Evolutionary conservation across 2,888 invertebrate species (phyloP).

Genomic region (Rosalia funebris): DNA sequence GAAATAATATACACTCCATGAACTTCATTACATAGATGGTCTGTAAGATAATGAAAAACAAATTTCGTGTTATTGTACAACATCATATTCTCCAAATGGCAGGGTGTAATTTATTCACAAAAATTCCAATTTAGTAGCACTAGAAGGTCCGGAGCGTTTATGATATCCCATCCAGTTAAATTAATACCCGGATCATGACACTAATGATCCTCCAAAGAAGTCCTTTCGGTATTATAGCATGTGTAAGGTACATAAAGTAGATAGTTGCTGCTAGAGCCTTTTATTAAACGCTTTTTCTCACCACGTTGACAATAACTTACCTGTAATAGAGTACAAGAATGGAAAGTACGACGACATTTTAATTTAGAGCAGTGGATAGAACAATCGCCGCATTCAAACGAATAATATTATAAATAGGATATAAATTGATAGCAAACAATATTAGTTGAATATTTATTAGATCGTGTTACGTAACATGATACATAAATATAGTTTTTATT

Average conservation of each 20-base stretch:
- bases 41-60: constrained; percentile 35
- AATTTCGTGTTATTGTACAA: constrained; percentile 12
- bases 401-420: too few relatives aligned
- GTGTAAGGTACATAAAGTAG: constrained; percentile 31
- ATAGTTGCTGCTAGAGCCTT: constrained; percentile 30
- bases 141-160: constrained; percentile 22
- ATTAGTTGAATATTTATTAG: too few relatives aligned
- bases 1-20: too few relatives aligned
- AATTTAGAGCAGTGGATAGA: too few relatives aligned
- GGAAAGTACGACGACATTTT: too few relatives aligned
- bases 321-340: too few relatives aligned
- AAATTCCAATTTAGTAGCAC: constrained; percentile 37
- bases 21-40: too few relatives aligned
- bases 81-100: constrained; percentile 32
- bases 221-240: constrained; percentile 36
- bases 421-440: too few relatives aligned
- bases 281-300: constrained; percentile 26
- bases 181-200: constrained; percentile 36
- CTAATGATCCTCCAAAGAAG: constrained; percentile 33
- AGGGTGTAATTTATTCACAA: constrained; percentile 33
- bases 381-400: too few relatives aligned
- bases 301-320: neutral
- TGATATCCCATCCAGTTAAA: constrained; percentile 32
- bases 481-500: too few relatives aligned
- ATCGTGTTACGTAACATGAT: too few relatives aligned